These are phyloP conservation scores for Hydrozoanthus gracilis DNA, from an alignment of 92 coral and sea anemone species.

Conservation along the genomic window DNA sequence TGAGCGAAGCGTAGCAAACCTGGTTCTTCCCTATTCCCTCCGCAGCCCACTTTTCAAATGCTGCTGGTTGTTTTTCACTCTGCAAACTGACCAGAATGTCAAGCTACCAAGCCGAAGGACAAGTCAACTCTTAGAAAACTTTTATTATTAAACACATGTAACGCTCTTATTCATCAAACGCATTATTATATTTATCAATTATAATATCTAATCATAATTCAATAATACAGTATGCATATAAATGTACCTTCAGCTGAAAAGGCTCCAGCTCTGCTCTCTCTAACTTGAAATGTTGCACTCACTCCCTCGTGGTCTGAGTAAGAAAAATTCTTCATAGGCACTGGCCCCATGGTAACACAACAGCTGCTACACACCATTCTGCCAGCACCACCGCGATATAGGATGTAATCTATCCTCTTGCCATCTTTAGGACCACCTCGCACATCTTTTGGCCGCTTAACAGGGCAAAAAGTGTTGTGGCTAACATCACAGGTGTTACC, in stretches of 20 bases:
- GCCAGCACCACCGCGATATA: slow-evolving; percentile 69
- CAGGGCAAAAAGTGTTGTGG: slow-evolving; percentile 70
- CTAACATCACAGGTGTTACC: slow-evolving; percentile 94
- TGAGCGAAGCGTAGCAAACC: no score
- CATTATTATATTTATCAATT: no score
- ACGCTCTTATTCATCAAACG: no score
- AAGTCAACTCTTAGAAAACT: no score
- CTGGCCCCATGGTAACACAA: slow-evolving; percentile 81
- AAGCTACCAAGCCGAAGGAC: no score
- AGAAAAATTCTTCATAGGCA: slow-evolving; percentile 84
- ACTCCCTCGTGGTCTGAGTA: slow-evolving; percentile 94
- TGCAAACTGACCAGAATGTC: no score
- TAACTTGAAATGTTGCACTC: slow-evolving; percentile 71
- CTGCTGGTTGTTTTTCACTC: no score
- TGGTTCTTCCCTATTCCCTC: no score
- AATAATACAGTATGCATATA: no score
- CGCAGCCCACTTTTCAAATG: no score
- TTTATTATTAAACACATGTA: no score
- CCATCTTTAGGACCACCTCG: slow-evolving; percentile 85
- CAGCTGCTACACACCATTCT: slow-evolving; percentile 70
- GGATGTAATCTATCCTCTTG: slow-evolving; percentile 88
- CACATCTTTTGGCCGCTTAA: slow-evolving; percentile 36
- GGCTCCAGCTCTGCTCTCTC: background rate
- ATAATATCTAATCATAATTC: no score
- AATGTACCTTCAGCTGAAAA: slow-evolving; percentile 7